These are phyloP conservation scores for Parauchenoglanis punctatus DNA, from an alignment of 2,797 vertebrate genomes.

Conservation along the genomic window DNA sequence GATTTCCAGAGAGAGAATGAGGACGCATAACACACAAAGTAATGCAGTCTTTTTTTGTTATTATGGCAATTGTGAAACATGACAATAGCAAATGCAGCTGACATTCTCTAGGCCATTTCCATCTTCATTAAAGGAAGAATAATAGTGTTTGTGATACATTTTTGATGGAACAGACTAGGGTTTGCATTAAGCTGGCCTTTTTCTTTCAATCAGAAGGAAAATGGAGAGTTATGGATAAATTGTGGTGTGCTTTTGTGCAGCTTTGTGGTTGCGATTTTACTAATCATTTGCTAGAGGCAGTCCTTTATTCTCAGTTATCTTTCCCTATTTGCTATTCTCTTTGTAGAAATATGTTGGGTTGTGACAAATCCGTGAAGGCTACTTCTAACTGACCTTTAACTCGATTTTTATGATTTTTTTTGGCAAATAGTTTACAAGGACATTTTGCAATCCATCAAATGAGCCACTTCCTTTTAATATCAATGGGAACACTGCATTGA, in stretches of 20 bases:
- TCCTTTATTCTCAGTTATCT: neutral
- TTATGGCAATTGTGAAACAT: neutral
- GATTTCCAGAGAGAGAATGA: neutral
- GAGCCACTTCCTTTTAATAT: neutral
- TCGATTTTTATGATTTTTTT: neutral
- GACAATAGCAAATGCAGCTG: neutral
- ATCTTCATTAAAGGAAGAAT: neutral
- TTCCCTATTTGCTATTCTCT: neutral
- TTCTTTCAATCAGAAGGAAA: neutral
- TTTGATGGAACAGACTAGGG: neutral
- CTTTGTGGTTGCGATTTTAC: neutral
- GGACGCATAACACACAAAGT: neutral
- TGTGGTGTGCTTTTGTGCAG: neutral
- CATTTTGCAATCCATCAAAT: neutral
- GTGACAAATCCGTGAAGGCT: neutral
- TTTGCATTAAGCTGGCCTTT: neutral
- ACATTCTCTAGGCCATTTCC: neutral
- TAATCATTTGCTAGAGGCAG: neutral
- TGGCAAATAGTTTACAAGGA: neutral
- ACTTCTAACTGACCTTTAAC: neutral
- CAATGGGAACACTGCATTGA: too few relatives aligned
- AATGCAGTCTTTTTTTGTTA: neutral
- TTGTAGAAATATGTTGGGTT: neutral
- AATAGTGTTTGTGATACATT: neutral
- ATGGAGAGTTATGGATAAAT: neutral